Percentiles rank a stretch among this genome's conserved stretches.
Conservation (phyloP, 1,140 invertebrate genomes). For the Bombus haemorrhoidalis region DNA sequence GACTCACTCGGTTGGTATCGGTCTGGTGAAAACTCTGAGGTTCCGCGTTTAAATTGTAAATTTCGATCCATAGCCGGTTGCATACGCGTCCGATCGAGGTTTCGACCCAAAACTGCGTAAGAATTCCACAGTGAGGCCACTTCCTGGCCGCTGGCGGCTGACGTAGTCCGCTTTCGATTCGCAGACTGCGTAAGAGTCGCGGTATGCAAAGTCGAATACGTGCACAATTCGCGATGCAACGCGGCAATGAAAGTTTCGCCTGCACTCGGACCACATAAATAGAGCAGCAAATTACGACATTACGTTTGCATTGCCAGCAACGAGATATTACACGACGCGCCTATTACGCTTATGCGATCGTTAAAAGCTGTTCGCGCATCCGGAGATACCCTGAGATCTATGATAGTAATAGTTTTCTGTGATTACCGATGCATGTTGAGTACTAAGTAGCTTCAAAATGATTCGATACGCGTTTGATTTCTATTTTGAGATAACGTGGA, state of each 20-base stretch:
- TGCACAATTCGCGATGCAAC: neutral
- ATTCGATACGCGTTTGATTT: neutral
- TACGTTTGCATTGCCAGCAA: slow-evolving; percentile 52
- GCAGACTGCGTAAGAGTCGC: neutral
- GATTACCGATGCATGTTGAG: neutral
- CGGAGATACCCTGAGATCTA: slow-evolving; percentile 6
- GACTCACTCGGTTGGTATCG: slow-evolving; percentile 61
- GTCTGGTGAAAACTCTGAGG: slow-evolving; percentile 72
- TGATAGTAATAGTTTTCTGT: neutral
- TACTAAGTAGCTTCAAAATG: no score
- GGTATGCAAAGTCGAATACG: neutral
- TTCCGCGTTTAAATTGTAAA: slow-evolving; percentile 75
- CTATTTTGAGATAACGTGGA: neutral
- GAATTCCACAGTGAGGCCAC: neutral
- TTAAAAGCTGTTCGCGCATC: neutral
- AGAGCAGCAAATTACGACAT: slow-evolving; percentile 50
- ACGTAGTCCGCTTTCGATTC: slow-evolving; percentile 24
- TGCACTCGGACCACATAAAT: slow-evolving; percentile 39
- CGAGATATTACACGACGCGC: slow-evolving; percentile 56
- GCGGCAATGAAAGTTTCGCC: slow-evolving; percentile 43
- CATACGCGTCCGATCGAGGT: slow-evolving; percentile 66
- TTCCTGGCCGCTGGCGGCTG: slow-evolving; percentile 1
- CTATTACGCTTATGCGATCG: slow-evolving; percentile 39
- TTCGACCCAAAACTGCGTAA: slow-evolving; percentile 53
- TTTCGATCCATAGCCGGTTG: slow-evolving; percentile 60